phyloP scores from a whole-genome alignment of 2,888 invertebrate genomes.

The Bellardia bayeri region DNA sequence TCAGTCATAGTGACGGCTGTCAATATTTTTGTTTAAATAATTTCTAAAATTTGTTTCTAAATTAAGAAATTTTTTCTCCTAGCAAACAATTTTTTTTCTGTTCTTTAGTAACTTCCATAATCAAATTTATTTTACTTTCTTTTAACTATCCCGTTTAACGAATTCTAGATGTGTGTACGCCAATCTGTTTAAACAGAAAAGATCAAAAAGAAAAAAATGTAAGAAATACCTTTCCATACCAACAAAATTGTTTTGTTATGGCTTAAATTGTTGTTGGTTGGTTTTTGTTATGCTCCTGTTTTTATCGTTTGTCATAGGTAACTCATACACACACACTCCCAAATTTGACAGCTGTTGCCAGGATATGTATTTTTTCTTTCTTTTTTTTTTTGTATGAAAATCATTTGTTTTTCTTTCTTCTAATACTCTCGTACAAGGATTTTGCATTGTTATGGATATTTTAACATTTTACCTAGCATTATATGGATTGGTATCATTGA shows the following conservation, averaged over 20 bases:
- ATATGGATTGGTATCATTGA: constrained; percentile 37
- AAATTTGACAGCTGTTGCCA: constrained; percentile 49
- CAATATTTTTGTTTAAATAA: no score
- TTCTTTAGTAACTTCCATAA: no score
- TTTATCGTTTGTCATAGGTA: constrained; percentile 27
- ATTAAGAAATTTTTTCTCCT: no score
- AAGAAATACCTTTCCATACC: background rate
- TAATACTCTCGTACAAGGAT: constrained; percentile 23
- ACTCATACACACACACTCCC: background rate
- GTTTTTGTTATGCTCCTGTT: constrained; percentile 51
- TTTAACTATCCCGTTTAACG: background rate
- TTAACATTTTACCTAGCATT: constrained; percentile 45
- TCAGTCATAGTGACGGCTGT: no score
- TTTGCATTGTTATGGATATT: constrained; percentile 26
- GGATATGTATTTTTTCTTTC: constrained; percentile 22
- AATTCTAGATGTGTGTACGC: constrained; percentile 12
- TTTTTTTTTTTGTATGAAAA: constrained; percentile 7
- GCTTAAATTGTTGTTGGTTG: constrained; percentile 4
- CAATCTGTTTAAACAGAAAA: constrained; percentile 9
- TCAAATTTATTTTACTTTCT: background rate
- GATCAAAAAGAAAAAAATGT: constrained; percentile 19
- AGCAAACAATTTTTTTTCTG: no score
- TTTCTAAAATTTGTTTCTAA: no score
- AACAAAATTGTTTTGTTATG: constrained; percentile 36
- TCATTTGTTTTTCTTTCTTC: constrained; percentile 45